Percentiles rank a stretch among this genome's conserved stretches.
phyloP scores from a whole-genome alignment of 2,797 vertebrate genomes.

The Sebastiscus albofasciatus region DNA sequence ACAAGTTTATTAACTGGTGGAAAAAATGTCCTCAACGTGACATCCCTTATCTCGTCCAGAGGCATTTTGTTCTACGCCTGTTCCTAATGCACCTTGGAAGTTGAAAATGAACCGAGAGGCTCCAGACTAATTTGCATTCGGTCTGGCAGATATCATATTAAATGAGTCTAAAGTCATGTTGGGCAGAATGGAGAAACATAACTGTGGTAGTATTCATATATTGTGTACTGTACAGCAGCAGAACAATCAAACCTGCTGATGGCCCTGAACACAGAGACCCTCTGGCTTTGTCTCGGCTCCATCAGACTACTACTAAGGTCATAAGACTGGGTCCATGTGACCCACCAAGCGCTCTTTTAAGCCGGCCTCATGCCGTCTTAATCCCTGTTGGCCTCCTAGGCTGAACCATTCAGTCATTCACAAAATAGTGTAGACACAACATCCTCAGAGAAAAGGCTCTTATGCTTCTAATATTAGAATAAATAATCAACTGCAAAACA shows the following conservation, averaged over 20 bases:
- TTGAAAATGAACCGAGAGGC: background rate
- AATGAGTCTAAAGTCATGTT: background rate
- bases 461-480: background rate
- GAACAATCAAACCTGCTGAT: background rate
- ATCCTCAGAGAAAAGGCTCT: background rate
- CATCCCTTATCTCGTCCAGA: background rate
- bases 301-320: slow-evolving; percentile 45
- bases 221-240: background rate
- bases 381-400: slow-evolving; percentile 27
- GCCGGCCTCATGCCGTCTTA: slow-evolving; percentile 40
- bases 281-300: background rate
- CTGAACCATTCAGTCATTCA: slow-evolving; percentile 21
- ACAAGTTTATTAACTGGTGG: no score
- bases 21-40: no score
- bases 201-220: no score
- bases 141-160: background rate
- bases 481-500: background rate
- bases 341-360: slow-evolving; percentile 33
- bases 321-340: slow-evolving; percentile 69
- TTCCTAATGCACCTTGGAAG: background rate
- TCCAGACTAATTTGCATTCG: background rate
- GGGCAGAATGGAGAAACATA: background rate
- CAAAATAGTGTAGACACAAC: background rate
- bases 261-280: background rate
- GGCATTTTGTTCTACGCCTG: background rate